A percentile compares a stretch with the other conserved stretches of the same genome.
Evolutionary conservation across 1,140 invertebrate genomes (phyloP).

Genomic region (Cyclargus thomasi): DNA sequence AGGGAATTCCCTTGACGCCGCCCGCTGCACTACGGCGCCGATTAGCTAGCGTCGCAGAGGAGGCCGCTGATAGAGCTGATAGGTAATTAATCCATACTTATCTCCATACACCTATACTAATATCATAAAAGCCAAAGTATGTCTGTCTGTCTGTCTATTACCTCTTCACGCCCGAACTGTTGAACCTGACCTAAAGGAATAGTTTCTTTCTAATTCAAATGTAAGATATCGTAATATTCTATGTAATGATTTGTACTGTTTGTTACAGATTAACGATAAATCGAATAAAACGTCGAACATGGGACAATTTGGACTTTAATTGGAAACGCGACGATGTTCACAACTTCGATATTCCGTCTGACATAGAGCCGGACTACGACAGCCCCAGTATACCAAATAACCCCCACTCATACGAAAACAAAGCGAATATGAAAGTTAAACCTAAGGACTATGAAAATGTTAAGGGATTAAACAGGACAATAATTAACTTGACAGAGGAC

Average conservation of each 20-base stretch:
- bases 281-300: slow-evolving; percentile 60
- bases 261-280: slow-evolving; percentile 63
- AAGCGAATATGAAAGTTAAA: slow-evolving; percentile 47
- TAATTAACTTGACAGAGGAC: slow-evolving; percentile 81
- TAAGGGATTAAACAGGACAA: slow-evolving; percentile 76
- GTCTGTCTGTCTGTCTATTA: no score
- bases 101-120: no score
- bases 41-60: slow-evolving; percentile 82
- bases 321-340: slow-evolving; percentile 64
- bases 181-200: no score
- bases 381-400: slow-evolving; percentile 71
- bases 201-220: no score
- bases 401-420: slow-evolving; percentile 66
- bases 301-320: slow-evolving; percentile 66
- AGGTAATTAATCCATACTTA: no score
- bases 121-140: no score
- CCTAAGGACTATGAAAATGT: slow-evolving; percentile 46
- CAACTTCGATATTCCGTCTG: slow-evolving; percentile 65
- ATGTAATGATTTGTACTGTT: slow-evolving; percentile 11
- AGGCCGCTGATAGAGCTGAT: slow-evolving; percentile 75
- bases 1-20: slow-evolving; percentile 68
- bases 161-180: no score
- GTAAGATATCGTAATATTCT: no score
- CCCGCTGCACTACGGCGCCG: slow-evolving; percentile 75
- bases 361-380: slow-evolving; percentile 72